These are phyloP conservation scores for Sesamia nonagrioides DNA, from an alignment of 1,140 invertebrate genomes.

Conservation along the genomic window DNA sequence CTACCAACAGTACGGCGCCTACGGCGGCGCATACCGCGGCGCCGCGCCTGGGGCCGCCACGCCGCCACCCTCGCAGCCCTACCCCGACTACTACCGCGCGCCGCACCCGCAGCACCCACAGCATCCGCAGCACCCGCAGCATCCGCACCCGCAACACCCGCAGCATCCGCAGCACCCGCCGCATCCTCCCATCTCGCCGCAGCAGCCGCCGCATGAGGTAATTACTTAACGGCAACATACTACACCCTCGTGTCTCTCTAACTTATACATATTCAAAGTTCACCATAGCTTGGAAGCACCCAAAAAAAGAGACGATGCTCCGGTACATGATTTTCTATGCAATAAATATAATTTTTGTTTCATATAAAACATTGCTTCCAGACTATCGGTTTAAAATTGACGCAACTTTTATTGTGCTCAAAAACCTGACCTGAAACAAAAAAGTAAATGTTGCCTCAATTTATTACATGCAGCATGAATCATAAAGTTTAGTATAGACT, in stretches of 20 bases:
- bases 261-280: not conserved
- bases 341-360: no score
- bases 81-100: conserved; percentile 90
- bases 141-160: conserved; percentile 54
- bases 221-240: not conserved
- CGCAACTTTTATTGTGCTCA: not conserved
- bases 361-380: not conserved
- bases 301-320: no score
- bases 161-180: conserved; percentile 55
- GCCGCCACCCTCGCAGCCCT: conserved; percentile 87
- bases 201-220: conserved; percentile 64
- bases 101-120: conserved; percentile 66
- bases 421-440: not conserved
- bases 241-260: not conserved
- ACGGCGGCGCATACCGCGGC: conserved; percentile 80
- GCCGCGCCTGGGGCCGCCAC: conserved; percentile 78
- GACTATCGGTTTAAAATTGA: not conserved
- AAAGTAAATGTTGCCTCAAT: conserved; percentile 20
- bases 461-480: conserved; percentile 40
- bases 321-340: no score
- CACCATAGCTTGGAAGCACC: not conserved
- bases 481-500: not conserved
- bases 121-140: conserved; percentile 55
- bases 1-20: conserved; percentile 85
- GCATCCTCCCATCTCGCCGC: conserved; percentile 46